A percentile compares a stretch with the other conserved stretches of the same genome.
Conservation (phyloP, 2,113 vertebrate species). For the Nicator chloris region DNA sequence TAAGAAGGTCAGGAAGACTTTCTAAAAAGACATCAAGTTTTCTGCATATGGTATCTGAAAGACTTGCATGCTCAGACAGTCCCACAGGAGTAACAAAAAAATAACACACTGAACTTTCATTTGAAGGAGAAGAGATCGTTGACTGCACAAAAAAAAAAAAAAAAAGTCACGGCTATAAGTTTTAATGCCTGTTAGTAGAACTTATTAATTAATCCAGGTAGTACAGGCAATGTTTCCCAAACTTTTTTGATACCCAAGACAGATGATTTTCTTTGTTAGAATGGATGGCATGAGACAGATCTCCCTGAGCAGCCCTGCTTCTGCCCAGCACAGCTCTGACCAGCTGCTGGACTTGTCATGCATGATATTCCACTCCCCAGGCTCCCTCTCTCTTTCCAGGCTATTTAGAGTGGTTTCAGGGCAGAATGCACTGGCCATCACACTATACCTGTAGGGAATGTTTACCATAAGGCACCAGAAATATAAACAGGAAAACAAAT, state of each 20-base stretch:
- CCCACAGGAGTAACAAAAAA: background rate
- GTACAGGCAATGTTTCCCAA: background rate
- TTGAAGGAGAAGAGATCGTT: background rate
- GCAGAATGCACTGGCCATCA: background rate
- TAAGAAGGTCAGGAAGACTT: background rate
- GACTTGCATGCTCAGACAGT: background rate
- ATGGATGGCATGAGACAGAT: background rate
- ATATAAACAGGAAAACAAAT: background rate
- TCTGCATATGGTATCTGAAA: background rate
- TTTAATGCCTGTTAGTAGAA: background rate
- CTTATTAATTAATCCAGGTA: background rate
- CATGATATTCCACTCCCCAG: background rate
- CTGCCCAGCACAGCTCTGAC: background rate
- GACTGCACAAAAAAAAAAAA: background rate
- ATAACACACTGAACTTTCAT: background rate
- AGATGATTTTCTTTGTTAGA: background rate
- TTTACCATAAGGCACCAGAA: background rate
- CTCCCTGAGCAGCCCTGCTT: background rate
- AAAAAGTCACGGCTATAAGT: rapidly evolving
- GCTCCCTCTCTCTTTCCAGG: background rate
- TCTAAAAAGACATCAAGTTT: background rate
- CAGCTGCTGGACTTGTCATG: background rate
- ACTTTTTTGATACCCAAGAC: background rate
- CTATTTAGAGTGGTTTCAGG: background rate
- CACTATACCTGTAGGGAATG: background rate